These are phyloP conservation scores for Drosophila tani DNA, from an alignment of 1,140 invertebrate genomes.

Conservation along the genomic window DNA sequence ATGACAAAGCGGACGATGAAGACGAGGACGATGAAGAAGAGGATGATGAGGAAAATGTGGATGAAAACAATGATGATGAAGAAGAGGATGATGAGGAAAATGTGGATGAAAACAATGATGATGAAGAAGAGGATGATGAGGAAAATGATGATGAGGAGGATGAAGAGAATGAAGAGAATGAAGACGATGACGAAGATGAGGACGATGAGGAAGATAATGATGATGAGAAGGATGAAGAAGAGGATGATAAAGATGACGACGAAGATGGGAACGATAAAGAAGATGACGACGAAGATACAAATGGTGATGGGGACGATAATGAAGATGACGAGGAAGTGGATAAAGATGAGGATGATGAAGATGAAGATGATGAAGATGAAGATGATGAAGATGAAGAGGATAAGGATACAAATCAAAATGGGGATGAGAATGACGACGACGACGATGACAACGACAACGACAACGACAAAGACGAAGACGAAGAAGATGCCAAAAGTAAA, in stretches of 20 bases:
- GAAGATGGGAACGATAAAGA: constrained; percentile 45
- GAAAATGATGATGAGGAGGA: constrained; percentile 63
- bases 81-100: constrained; percentile 63
- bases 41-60: constrained; percentile 20
- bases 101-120: constrained; percentile 64
- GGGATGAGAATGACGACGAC: constrained; percentile 17
- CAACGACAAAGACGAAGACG: constrained; percentile 80
- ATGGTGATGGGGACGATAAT: constrained; percentile 18
- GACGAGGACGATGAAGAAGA: constrained; percentile 28
- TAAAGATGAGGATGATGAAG: no score
- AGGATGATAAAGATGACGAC: constrained; percentile 14
- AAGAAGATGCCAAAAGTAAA: constrained; percentile 82
- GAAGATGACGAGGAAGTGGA: constrained; percentile 56
- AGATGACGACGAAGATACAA: constrained; percentile 30
- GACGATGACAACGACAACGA: constrained; percentile 65
- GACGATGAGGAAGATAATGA: constrained; percentile 79
- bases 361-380: constrained; percentile 57
- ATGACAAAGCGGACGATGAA: constrained; percentile 38
- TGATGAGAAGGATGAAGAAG: constrained; percentile 1
- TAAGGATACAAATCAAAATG: constrained; percentile 84
- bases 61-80: constrained; percentile 29
- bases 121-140: constrained; percentile 57
- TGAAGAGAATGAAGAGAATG: constrained; percentile 52
- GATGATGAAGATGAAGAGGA: constrained; percentile 56
- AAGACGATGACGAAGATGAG: constrained; percentile 44